phyloP scores from a whole-genome alignment of 2,888 invertebrate genomes.

The Caenorhabditis sulstoni region DNA sequence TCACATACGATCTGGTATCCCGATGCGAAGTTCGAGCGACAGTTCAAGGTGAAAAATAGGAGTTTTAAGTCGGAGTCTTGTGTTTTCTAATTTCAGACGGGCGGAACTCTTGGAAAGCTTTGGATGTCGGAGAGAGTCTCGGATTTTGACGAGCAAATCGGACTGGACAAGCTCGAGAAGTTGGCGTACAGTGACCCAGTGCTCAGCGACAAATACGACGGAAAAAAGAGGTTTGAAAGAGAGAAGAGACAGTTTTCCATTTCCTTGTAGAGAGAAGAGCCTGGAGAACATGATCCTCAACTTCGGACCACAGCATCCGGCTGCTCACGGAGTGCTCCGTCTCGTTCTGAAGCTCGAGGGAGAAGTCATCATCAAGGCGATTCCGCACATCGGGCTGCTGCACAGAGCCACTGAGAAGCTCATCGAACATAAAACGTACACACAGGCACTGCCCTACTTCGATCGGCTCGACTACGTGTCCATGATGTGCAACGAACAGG shows the following conservation, averaged over 20 bases:
- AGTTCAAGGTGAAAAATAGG: constrained; percentile 73
- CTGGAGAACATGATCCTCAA: constrained; percentile 91
- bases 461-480: constrained; percentile 95
- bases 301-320: constrained; percentile 95
- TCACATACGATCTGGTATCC: constrained; percentile 79
- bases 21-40: constrained; percentile 79
- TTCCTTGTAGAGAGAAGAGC: constrained; percentile 85
- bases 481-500: constrained; percentile 99
- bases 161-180: constrained; percentile 72
- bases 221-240: constrained; percentile 69
- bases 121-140: constrained; percentile 67
- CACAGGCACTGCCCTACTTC: constrained; percentile 97
- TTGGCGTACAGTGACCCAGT: constrained; percentile 68
- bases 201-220: constrained; percentile 69
- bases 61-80: not conserved
- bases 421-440: constrained; percentile 98
- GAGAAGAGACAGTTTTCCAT: not conserved
- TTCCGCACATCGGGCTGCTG: constrained; percentile 96
- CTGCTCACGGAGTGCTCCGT: constrained; percentile 93
- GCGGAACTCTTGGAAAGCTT: constrained; percentile 68
- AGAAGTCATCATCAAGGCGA: constrained; percentile 90
- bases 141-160: constrained; percentile 70
- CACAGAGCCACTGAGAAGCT: constrained; percentile 98
- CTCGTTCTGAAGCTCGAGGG: constrained; percentile 90
- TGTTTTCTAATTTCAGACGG: constrained; percentile 57